A percentile compares a stretch with the other conserved stretches of the same genome.
Evolutionary conservation across 2,113 vertebrate species (phyloP).

Genomic region (Engystomops pustulosus): DNA sequence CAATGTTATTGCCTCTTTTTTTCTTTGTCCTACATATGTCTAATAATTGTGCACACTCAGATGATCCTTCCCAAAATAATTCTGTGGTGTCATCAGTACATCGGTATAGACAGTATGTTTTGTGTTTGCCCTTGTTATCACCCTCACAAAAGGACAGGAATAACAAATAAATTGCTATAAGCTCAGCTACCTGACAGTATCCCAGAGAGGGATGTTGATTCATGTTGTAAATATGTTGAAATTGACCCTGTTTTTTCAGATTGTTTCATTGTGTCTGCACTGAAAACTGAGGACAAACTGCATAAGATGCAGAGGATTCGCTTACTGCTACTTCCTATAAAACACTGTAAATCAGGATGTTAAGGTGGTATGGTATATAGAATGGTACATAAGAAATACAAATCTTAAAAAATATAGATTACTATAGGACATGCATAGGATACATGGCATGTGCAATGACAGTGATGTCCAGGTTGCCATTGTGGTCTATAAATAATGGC

Average conservation of each 20-base stretch:
- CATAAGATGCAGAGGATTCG: background rate
- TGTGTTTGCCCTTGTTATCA: conserved; percentile 67
- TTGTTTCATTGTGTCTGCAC: background rate
- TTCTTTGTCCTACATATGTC: conserved; percentile 69
- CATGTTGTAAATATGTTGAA: background rate
- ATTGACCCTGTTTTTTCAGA: background rate
- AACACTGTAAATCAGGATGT: too few relatives aligned
- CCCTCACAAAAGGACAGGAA: conserved; percentile 56
- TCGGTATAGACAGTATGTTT: background rate
- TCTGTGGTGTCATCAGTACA: conserved; percentile 69
- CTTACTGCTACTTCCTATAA: too few relatives aligned
- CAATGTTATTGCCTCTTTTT: conserved; percentile 60
- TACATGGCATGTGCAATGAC: too few relatives aligned
- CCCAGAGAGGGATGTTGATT: background rate
- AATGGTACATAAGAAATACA: too few relatives aligned
- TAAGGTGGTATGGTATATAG: too few relatives aligned
- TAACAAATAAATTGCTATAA: conserved; percentile 20
- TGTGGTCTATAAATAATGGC: too few relatives aligned
- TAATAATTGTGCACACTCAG: conserved; percentile 70
- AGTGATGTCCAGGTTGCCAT: too few relatives aligned
- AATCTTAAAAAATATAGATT: too few relatives aligned
- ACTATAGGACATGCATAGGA: too few relatives aligned
- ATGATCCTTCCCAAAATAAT: conserved; percentile 64
- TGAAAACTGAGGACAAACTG: background rate
- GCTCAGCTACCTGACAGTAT: background rate